Percentiles rank a stretch among this genome's conserved stretches.
Evolutionary conservation across 1,140 invertebrate species (phyloP).

Genomic region (Zaprionus lachaisei): DNA sequence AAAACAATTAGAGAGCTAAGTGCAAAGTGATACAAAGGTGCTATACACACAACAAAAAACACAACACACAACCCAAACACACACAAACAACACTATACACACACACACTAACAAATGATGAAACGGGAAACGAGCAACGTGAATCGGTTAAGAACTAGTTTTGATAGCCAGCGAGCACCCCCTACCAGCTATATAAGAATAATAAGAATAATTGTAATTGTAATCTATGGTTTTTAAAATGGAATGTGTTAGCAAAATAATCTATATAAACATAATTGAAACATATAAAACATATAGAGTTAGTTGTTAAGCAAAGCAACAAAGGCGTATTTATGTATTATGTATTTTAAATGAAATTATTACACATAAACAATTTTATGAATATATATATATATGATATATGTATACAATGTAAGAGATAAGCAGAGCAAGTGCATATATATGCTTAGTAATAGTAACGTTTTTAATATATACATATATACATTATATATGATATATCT

Average conservation of each 20-base stretch:
- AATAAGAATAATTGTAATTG: constrained; percentile 59
- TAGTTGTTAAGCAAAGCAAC: constrained; percentile 43
- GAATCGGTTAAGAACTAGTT: constrained; percentile 28
- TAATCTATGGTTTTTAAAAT: constrained; percentile 73
- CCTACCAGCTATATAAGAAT: constrained; percentile 55
- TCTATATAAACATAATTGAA: neutral
- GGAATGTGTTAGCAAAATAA: constrained; percentile 41
- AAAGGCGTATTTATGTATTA: constrained; percentile 75
- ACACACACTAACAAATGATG: constrained; percentile 30
- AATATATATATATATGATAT: constrained; percentile 41
- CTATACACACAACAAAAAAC: constrained; percentile 60
- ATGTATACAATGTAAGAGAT: constrained; percentile 26
- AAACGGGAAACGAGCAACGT: constrained; percentile 36
- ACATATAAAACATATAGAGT: constrained; percentile 16
- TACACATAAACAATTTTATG: constrained; percentile 46
- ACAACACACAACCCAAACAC: constrained; percentile 41
- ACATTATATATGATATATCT: neutral
- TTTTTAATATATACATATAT: constrained; percentile 31
- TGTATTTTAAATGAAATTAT: constrained; percentile 79
- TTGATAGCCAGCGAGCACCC: constrained; percentile 39
- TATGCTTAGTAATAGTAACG: constrained; percentile 52
- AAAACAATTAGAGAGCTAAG: constrained; percentile 73
- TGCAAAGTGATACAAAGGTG: constrained; percentile 84
- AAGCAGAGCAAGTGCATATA: constrained; percentile 15
- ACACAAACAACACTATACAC: constrained; percentile 43